Conservation (phyloP, 2,797 vertebrate species). For the Hyperoplus lanceolatus region DNA sequence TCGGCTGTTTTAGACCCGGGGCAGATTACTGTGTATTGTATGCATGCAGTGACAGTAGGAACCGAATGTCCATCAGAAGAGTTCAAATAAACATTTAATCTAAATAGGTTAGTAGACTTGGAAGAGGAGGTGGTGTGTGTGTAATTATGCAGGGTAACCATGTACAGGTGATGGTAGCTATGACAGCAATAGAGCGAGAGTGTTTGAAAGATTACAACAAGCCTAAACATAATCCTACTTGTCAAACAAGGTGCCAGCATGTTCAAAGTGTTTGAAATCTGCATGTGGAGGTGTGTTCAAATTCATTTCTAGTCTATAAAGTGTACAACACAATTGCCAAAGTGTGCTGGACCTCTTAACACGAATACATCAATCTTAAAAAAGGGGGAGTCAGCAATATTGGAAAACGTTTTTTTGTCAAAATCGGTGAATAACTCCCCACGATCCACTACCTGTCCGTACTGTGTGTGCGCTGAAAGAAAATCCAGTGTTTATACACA, state of each 20-base stretch:
- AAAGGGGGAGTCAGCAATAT: too few species aligned
- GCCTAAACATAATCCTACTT: background rate
- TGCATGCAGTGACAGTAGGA: background rate
- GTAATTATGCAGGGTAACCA: background rate
- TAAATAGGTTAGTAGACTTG: slow-evolving; percentile 54
- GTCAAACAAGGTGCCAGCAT: background rate
- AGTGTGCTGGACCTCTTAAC: background rate
- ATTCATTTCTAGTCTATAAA: slow-evolving; percentile 21
- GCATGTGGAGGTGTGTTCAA: background rate
- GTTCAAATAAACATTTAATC: slow-evolving; percentile 46
- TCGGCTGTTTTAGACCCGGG: background rate
- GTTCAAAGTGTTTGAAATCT: slow-evolving; percentile 1
- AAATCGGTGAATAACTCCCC: too few species aligned
- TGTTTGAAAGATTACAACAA: background rate
- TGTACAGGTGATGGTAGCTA: background rate
- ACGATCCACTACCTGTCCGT: too few species aligned
- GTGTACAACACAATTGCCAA: slow-evolving; percentile 12
- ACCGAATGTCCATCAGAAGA: slow-evolving; percentile 14
- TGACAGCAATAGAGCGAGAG: background rate
- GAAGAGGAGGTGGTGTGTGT: slow-evolving; percentile 11
- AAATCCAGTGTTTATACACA: too few species aligned
- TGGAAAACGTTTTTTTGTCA: too few species aligned
- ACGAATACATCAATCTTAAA: too few species aligned
- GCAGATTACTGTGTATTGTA: background rate
- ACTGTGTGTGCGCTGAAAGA: too few species aligned